Evolutionary conservation across 1,140 invertebrate species (phyloP).

Genomic region (Tetramorium parvispinum): DNA sequence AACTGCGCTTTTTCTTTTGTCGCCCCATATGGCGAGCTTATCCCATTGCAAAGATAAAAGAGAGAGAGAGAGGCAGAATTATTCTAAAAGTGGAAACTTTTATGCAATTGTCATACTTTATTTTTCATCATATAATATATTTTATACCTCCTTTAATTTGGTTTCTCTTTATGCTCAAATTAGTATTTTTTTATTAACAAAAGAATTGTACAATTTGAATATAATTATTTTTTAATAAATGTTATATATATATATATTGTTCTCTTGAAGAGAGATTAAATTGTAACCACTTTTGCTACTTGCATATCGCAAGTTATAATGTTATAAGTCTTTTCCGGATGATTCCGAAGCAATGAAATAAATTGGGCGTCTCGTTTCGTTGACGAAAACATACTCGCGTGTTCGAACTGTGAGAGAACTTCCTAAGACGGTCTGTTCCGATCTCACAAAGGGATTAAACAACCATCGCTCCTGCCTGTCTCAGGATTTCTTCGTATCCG

Average conservation of each 20-base stretch:
- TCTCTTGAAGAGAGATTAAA: background rate
- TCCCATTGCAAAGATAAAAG: conserved; percentile 69
- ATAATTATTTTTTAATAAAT: background rate
- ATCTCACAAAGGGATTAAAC: conserved; percentile 47
- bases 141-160: conserved; percentile 43
- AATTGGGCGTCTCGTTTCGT: conserved; percentile 1
- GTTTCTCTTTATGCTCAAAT: conserved; percentile 47
- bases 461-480: conserved; percentile 18
- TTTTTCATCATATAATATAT: conserved; percentile 10
- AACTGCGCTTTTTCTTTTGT: conserved; percentile 72
- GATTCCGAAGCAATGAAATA: background rate
- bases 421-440: conserved; percentile 38
- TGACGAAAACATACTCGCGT: conserved; percentile 21
- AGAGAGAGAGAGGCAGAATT: background rate
- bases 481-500: conserved; percentile 46
- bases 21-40: conserved; percentile 59
- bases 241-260: background rate
- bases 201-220: background rate
- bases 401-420: conserved; percentile 27
- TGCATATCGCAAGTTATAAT: background rate
- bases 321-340: background rate
- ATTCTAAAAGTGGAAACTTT: conserved; percentile 57
- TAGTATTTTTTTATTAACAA: conserved; percentile 8
- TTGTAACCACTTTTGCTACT: background rate
- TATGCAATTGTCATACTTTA: conserved; percentile 55